Conservation (phyloP, 2,888 invertebrate genomes). For the Myopa testacea region DNA sequence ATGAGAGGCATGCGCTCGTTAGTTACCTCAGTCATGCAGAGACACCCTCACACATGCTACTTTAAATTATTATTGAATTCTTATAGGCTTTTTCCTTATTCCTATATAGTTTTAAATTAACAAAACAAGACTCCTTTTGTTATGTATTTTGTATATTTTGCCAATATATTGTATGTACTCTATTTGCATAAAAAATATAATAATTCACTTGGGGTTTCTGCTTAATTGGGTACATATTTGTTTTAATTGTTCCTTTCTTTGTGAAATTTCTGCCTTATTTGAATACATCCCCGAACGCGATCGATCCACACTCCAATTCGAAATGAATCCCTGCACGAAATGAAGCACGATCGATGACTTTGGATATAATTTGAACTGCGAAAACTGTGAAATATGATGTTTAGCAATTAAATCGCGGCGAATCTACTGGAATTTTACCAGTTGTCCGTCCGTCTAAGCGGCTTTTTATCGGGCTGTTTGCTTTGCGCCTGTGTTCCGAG, state of each 20-base stretch:
- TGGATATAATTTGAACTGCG: neutral
- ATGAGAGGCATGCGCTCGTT: no score
- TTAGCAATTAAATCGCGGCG: conserved; percentile 26
- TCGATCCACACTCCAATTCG: neutral
- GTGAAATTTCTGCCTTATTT: neutral
- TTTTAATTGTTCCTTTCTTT: neutral
- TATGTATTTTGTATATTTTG: no score
- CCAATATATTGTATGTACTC: no score
- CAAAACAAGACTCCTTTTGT: no score
- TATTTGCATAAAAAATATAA: no score
- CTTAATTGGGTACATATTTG: no score
- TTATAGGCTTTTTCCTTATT: no score
- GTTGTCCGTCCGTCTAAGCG: neutral
- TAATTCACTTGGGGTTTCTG: no score
- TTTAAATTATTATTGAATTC: no score
- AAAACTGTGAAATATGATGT: conserved; percentile 31
- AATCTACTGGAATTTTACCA: neutral
- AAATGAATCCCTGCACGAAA: neutral
- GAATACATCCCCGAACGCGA: neutral
- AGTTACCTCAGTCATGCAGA: no score
- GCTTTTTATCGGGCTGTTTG: neutral
- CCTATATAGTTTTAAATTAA: no score
- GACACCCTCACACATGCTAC: no score
- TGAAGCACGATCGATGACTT: neutral
- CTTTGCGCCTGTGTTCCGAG: conserved; percentile 14